Base-by-base conservation (phyloP, 2,113 vertebrate genomes). In the Tor tambroides region DNA sequence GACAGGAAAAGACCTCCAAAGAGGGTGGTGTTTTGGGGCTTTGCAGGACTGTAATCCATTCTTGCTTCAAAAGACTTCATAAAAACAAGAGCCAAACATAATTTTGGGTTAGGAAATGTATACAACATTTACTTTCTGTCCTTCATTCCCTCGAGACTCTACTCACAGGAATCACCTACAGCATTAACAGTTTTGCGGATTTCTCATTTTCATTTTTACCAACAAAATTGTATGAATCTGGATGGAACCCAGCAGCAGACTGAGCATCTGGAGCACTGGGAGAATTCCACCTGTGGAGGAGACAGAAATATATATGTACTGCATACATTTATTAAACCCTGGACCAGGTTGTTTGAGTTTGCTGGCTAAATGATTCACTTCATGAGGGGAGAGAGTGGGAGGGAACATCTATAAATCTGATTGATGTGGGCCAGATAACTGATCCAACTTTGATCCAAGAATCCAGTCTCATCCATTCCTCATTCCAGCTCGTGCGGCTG, bases 321-420 rank as follows among this genome's bases (percentile, higher is more conserved):
- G 46, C 46, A 72, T 84, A 1, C 46, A 72, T 84, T 72, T 84
- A 84, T 84, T 72, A 35, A 54, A 54, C 12, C 19, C 30, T 72
- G 46, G 23, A 49, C 46, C 30, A 35, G 30, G 28, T 38, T 38
- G 12, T 84, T 84, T 84, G 32, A 72, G 65, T 35, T 69, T 67
- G 12, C 65, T 4, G 26, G 26, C 19, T 19, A 72, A 74, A 67
- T 69, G 19, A 49, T 61, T 86, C 35, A n/a, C 26, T 67, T 65
- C 72, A 84, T 74, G 21, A 56, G 23, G 49, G 30, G 46, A 72
- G 46, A 67, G n/a, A 30, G 17, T 82, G 26, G 41, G 63, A 49
- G 38, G 32, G 10, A 83, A 35, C 38, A 83, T 83, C 80, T 69
- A 69, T 51, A 83, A 83, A 83, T 51, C 80, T 49, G 14, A 49